These are phyloP conservation scores for Megalurothrips usitatus DNA, from an alignment of 2,888 invertebrate species.

Conservation along the genomic window DNA sequence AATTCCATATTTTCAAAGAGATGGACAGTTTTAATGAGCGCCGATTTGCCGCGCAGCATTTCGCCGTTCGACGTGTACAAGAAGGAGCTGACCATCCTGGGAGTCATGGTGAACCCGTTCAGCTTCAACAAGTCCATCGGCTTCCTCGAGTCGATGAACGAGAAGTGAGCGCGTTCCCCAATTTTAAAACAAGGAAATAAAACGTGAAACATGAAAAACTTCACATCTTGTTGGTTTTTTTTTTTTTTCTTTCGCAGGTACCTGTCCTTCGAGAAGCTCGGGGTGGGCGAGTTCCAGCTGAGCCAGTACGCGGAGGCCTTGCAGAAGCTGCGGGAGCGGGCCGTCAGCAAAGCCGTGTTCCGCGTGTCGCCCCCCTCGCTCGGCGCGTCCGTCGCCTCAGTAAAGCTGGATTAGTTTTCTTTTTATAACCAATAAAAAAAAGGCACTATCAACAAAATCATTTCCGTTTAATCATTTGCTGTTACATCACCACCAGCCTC, in stretches of 20 bases:
- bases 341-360: slow-evolving; percentile 32
- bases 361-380: slow-evolving; percentile 5
- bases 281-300: slow-evolving; percentile 35
- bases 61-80: slow-evolving; percentile 58
- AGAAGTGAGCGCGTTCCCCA: slow-evolving; percentile 48
- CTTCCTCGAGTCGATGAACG: slow-evolving; percentile 59
- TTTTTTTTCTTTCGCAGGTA: slow-evolving; percentile 38
- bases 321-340: slow-evolving; percentile 30
- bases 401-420: no score
- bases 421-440: no score
- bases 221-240: no score
- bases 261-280: slow-evolving; percentile 36
- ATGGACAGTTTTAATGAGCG: no score
- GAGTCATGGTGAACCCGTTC: slow-evolving; percentile 64
- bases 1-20: no score
- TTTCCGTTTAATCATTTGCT: no score
- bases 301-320: slow-evolving; percentile 36
- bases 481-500: no score
- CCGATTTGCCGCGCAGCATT: slow-evolving; percentile 47
- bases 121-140: slow-evolving; percentile 61
- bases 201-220: no score
- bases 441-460: no score
- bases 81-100: slow-evolving; percentile 61
- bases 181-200: no score
- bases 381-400: no score